Evolutionary conservation across 2,888 invertebrate species (phyloP).

Genomic region (Perdita meconis): DNA sequence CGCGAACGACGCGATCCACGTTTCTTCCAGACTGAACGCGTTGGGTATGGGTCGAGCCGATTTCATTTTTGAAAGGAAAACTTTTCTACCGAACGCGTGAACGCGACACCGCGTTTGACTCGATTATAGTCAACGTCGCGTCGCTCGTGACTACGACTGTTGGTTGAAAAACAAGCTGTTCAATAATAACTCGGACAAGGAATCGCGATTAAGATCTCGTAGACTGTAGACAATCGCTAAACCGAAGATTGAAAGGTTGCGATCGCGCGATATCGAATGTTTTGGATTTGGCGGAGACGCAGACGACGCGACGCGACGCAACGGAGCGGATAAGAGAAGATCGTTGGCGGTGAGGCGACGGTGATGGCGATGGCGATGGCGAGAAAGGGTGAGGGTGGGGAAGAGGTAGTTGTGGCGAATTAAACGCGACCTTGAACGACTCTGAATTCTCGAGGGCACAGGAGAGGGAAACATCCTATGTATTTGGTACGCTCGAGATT

Average conservation of each 20-base stretch:
- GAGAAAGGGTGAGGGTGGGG: neutral
- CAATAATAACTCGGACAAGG: conserved; percentile 7
- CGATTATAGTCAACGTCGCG: too few relatives aligned
- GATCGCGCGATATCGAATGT: neutral
- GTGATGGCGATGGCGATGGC: neutral
- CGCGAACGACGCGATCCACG: conserved; percentile 59
- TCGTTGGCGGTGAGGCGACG: neutral
- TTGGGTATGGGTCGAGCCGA: conserved; percentile 66
- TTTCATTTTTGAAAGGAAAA: conserved; percentile 62
- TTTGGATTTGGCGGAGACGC: too few relatives aligned
- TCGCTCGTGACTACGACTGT: too few relatives aligned
- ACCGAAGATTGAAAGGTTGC: conserved; percentile 1
- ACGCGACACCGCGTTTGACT: too few relatives aligned
- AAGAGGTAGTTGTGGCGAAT: neutral
- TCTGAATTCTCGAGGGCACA: neutral
- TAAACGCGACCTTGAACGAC: conserved; percentile 36
- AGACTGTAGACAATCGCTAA: conserved; percentile 29
- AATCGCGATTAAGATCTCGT: conserved; percentile 14
- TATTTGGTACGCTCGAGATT: neutral
- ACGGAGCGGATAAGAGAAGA: neutral
- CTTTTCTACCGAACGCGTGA: too few relatives aligned
- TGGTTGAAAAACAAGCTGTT: conserved; percentile 15
- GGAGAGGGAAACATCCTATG: conserved; percentile 20
- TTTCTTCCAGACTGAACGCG: conserved; percentile 47
- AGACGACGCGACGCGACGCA: neutral